Evolutionary conservation across 2,797 vertebrate species (phyloP).

Genomic region (Malacoraja senta): DNA sequence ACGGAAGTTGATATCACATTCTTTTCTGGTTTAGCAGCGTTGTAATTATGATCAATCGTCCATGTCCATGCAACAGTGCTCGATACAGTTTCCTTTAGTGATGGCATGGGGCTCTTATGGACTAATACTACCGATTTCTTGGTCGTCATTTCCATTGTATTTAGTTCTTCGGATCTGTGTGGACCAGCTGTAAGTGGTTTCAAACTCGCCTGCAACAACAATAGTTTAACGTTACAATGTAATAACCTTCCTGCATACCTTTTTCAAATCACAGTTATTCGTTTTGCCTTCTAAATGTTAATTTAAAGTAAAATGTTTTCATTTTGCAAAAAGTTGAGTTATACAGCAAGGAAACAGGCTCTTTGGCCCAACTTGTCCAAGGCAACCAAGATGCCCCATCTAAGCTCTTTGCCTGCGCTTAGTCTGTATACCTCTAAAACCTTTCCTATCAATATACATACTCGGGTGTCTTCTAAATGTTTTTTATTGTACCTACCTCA

Average conservation of each 20-base stretch:
- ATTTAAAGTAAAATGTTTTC: not conserved
- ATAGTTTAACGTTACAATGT: conserved; percentile 14
- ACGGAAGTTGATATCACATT: conserved; percentile 72
- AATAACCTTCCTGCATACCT: not conserved
- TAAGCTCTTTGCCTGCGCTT: too few relatives aligned
- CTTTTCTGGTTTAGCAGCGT: conserved; percentile 88
- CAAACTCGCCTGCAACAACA: conserved; percentile 53
- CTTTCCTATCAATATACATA: too few relatives aligned
- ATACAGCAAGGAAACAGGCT: too few relatives aligned
- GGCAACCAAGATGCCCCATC: too few relatives aligned
- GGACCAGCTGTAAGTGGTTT: conserved; percentile 47
- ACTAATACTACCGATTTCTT: conserved; percentile 52
- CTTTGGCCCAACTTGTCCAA: too few relatives aligned
- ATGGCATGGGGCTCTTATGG: not conserved
- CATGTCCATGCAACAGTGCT: conserved; percentile 47
- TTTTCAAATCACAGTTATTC: not conserved
- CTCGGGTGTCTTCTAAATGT: too few relatives aligned
- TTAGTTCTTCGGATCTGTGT: conserved; percentile 41
- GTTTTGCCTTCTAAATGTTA: not conserved
- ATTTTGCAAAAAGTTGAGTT: too few relatives aligned
- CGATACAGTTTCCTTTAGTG: conserved; percentile 19
- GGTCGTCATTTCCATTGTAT: conserved; percentile 59
- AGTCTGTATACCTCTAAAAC: too few relatives aligned
- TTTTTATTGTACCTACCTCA: too few relatives aligned
- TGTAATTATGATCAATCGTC: conserved; percentile 80